Percentiles rank a stretch among this genome's conserved stretches.
phyloP scores from a whole-genome alignment of 2,113 vertebrate genomes.

The Myocastor coypus region DNA sequence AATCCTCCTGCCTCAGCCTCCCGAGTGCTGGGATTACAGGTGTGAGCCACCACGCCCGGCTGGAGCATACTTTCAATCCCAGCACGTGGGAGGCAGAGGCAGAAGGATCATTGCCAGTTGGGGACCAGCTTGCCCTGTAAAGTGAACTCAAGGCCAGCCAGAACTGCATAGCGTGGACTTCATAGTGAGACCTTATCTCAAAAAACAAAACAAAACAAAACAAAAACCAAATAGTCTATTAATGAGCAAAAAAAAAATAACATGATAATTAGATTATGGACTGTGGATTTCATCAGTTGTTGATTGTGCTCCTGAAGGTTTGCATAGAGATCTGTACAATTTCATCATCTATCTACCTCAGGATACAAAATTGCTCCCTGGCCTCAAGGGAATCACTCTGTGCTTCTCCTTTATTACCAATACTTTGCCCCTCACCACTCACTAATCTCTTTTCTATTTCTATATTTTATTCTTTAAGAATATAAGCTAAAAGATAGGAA shows the following conservation, averaged over 20 bases:
- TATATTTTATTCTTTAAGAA: background rate
- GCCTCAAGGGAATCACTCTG: background rate
- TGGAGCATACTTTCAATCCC: no score
- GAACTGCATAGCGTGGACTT: no score
- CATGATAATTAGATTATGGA: background rate
- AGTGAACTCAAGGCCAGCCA: no score
- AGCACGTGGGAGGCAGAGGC: no score
- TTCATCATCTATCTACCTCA: background rate
- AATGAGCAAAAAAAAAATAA: background rate
- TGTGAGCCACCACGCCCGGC: no score
- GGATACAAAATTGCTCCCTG: background rate
- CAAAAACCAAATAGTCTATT: background rate
- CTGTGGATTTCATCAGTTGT: background rate
- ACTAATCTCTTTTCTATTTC: background rate
- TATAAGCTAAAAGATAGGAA: background rate
- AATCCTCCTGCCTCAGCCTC: no score
- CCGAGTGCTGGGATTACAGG: no score
- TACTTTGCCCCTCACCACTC: background rate
- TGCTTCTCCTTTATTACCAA: background rate
- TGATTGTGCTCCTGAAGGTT: background rate
- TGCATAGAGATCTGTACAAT: background rate
- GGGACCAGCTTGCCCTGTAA: no score
- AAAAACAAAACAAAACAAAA: no score
- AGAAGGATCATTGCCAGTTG: no score
- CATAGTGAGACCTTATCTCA: no score